Base-by-base conservation (phyloP, 2,888 invertebrate genomes). In the Sphinx pinastri region DNA sequence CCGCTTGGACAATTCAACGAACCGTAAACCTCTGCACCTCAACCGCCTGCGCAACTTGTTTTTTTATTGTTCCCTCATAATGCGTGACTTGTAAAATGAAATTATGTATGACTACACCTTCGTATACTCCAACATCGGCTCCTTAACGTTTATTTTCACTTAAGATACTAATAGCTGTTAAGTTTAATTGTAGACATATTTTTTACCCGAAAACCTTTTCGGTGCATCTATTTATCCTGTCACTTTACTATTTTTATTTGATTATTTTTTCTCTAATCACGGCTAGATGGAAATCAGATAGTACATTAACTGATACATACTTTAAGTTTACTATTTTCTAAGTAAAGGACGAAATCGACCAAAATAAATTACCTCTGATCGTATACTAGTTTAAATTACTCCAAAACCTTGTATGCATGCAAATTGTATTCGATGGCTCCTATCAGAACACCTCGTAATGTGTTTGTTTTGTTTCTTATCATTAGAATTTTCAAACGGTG, bases 381-480 rank as follows among this genome's bases (percentile, higher is more conserved):
- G 19, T 49, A 63, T 49, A 49, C 63, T 19, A 19, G 49, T 63
- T 63, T 63, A 63, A 63, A 63, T 63, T 63, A 47, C 63, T 69
- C 52, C 63, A 69, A 60, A 72, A 71, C 69, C 67, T 70, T 70
- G 72, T 71, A 71, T 68, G 67, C 58, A 71, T 47, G 47, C 71
- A 72, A 52, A 68, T 51, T 19, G 14, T 51, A 16, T 38, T 19
- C 19, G 19, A 63, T 75, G 77, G 78, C 78, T 76, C 75, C 74
- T 73, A 79, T 77, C 78, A 69, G 70, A 75, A 77, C 74, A 74
- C 75, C 73, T 74, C 72, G 79, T 73, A 77, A 77, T 77, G 76
- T 75, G 74, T 73, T 75, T 75, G 77, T 77, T 77, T 78, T 77
- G 75, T 79, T 79, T 79, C 77, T 78, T 78, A 75, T 76, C 75